Conservation (phyloP, 2,888 invertebrate genomes). For the Aphidius colemani region DNA sequence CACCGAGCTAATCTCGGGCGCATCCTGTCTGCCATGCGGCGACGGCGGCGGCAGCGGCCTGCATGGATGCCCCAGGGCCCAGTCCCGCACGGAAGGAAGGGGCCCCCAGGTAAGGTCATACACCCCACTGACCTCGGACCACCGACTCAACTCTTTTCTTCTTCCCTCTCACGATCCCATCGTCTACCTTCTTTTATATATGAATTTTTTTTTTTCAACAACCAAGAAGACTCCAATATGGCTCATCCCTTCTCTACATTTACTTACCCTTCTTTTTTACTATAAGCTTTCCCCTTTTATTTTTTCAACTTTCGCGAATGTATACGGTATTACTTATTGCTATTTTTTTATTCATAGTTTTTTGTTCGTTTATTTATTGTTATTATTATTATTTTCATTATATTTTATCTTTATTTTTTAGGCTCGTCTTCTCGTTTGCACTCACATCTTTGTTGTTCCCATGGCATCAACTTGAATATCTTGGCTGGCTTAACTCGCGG, state of each 20-base stretch:
- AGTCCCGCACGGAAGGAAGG: conserved; percentile 53
- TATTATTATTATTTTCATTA: too few relatives aligned
- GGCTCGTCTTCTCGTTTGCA: too few relatives aligned
- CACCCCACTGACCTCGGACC: conserved; percentile 60
- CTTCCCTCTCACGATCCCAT: conserved; percentile 24
- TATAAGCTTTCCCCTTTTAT: conserved; percentile 23
- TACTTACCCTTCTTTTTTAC: conserved; percentile 28
- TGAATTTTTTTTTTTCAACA: neutral
- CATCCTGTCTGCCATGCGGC: conserved; percentile 51
- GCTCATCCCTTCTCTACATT: conserved; percentile 20
- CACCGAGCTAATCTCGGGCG: conserved; percentile 55
- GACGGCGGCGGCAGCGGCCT: conserved; percentile 7
- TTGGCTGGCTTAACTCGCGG: conserved; percentile 12
- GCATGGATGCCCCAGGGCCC: conserved; percentile 37
- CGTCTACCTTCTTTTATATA: conserved; percentile 25
- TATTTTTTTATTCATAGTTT: too few relatives aligned
- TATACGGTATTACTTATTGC: conserved; percentile 4
- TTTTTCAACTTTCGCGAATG: conserved; percentile 6
- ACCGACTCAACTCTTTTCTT: conserved; percentile 44
- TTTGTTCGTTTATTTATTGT: too few relatives aligned
- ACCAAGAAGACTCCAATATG: neutral
- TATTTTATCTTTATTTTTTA: too few relatives aligned
- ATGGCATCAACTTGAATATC: neutral
- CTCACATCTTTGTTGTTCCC: neutral
- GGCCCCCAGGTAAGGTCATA: conserved; percentile 59